Base-by-base conservation (phyloP, 2,113 vertebrate species). In the Connochaetes taurinus region DNA sequence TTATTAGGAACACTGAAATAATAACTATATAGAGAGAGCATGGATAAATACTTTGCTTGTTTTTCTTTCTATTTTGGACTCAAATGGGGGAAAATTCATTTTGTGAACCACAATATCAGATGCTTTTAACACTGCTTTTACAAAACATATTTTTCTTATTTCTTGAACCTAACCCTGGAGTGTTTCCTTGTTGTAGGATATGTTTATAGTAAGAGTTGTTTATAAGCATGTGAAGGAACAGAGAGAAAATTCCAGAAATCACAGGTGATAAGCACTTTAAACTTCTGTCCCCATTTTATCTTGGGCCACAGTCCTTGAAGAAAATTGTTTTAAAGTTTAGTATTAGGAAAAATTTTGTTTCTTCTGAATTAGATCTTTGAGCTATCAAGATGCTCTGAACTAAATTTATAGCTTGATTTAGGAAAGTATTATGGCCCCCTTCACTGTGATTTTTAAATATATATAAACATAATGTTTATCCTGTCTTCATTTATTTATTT, bases 1-100 rank as follows among this genome's bases (percentile, higher is more conserved):
- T 92, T 76, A 87, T 90, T 92, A 82, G 58, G 50, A 87, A 97
- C 60, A 96, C 74, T 91, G n/a, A 97, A 96, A 93, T 97, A 80
- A 81, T 87, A 67, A 45, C 52, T 92, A 45, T 52, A 31, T n/a
- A 31, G 3, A 58, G 83, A 94, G 25, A 53, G 16, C 87, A 88
- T 19, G 81, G 50, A 87, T 93, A 95, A 96, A 88, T 58, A 89
- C 93, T 96, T 88, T n/a, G 31, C 12, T 95, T 50, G 14, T 95
- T 94, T 96, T 92, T 74, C 81, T 87, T 93, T 93, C 80, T 95
- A 29, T 94, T 93, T 96, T 81, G 96, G 74, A 95, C 9, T 82
- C 55, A 29, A 25, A 33, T 76, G 23, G 82, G 17, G 7, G 71
- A 58, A 82, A 93, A 89, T 71, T 80, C 60, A 17, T 82, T 95